phyloP scores from a whole-genome alignment of 1,140 invertebrate species.

The Micrasema minimum region DNA sequence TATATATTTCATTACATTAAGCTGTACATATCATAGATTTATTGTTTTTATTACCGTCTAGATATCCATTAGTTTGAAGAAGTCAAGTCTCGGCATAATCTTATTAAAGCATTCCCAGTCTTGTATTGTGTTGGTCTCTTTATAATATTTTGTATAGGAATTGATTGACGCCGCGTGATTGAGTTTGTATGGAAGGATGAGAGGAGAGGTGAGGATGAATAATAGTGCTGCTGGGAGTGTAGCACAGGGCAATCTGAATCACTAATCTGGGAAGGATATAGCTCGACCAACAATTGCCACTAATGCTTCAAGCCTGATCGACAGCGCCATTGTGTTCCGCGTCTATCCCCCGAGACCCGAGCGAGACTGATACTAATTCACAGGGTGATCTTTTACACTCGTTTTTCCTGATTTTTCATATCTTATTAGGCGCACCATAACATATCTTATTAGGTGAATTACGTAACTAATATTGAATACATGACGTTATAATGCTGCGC shows the following conservation, averaged over 20 bases:
- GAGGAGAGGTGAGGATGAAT: neutral
- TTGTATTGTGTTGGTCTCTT: slow-evolving; percentile 7
- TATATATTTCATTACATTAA: no score
- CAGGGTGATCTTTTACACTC: no score
- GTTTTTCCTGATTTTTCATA: no score
- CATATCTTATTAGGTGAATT: no score
- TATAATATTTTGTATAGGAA: slow-evolving; percentile 13
- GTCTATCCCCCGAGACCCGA: neutral
- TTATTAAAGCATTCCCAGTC: slow-evolving; percentile 6
- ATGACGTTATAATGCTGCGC: no score
- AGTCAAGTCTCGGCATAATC: neutral
- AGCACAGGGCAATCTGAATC: slow-evolving; percentile 2
- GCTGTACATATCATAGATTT: no score
- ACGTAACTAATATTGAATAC: no score
- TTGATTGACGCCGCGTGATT: slow-evolving; percentile 24
- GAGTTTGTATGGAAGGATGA: neutral
- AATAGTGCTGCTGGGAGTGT: neutral
- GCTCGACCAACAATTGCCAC: slow-evolving; percentile 25
- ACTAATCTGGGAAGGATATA: slow-evolving; percentile 1
- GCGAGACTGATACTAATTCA: neutral
- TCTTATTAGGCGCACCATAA: no score
- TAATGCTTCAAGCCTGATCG: slow-evolving; percentile 6
- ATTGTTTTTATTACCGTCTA: no score
- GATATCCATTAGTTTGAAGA: no score
- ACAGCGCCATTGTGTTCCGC: slow-evolving; percentile 19